Conservation (phyloP, 2,113 vertebrate species). For the Caretta caretta region DNA sequence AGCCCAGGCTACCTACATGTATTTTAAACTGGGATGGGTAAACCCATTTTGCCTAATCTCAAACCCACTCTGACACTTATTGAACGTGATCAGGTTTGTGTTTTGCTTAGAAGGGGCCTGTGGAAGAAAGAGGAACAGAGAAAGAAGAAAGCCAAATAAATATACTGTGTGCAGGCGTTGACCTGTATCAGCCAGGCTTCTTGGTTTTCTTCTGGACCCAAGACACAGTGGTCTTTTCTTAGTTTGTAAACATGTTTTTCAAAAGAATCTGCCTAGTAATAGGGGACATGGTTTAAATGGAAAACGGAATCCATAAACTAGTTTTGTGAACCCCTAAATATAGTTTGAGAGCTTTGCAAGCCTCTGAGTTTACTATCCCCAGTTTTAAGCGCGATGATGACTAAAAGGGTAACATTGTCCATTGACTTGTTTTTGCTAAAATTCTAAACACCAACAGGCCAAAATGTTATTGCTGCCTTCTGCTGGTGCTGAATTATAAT, state of each 20-base stretch:
- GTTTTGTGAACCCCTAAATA: background rate
- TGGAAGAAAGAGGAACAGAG: background rate
- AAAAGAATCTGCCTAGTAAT: background rate
- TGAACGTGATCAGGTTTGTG: background rate
- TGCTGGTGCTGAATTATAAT: background rate
- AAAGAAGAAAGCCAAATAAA: conserved; percentile 23
- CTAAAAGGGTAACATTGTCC: background rate
- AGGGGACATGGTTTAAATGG: background rate
- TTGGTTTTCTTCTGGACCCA: conserved; percentile 29
- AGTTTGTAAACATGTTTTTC: background rate
- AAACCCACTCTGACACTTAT: background rate
- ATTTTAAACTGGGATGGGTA: background rate
- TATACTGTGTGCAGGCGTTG: background rate
- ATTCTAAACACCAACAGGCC: background rate
- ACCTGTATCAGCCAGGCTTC: conserved; percentile 20
- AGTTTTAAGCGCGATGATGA: background rate
- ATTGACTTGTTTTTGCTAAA: background rate
- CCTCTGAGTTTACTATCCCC: background rate
- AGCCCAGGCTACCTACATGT: background rate
- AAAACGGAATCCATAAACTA: background rate
- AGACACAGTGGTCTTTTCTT: conserved; percentile 44
- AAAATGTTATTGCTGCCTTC: background rate
- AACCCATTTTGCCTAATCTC: conserved; percentile 13
- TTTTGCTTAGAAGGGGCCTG: background rate
- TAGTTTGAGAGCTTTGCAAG: background rate